These are phyloP conservation scores for Papilio protenor DNA, from an alignment of 2,888 invertebrate genomes.

Conservation along the genomic window DNA sequence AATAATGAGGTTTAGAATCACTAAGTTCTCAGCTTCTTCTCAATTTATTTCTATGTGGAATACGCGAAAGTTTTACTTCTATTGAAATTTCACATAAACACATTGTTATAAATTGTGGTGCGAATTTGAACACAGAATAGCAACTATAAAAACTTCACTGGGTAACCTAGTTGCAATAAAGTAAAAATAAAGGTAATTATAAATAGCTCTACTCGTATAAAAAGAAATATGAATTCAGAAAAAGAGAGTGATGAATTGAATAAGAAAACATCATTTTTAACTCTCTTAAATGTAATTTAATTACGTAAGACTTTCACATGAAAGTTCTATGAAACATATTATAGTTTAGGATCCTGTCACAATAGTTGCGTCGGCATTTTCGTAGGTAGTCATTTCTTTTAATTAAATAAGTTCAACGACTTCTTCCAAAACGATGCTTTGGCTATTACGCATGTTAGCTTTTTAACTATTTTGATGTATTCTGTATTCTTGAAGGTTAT, in stretches of 20 bases:
- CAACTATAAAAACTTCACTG: constrained; percentile 2
- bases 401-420: background rate
- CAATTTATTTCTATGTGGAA: background rate
- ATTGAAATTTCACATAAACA: constrained; percentile 5
- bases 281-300: background rate
- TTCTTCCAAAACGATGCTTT: background rate
- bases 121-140: constrained; percentile 20
- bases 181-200: background rate
- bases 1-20: background rate
- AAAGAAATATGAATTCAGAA: background rate
- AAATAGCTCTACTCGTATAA: background rate
- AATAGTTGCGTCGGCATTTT: no score
- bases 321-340: no score
- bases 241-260: background rate
- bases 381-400: no score
- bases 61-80: background rate
- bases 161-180: background rate
- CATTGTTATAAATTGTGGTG: constrained; percentile 17
- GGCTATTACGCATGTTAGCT: no score
- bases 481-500: no score
- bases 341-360: no score
- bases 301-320: background rate
- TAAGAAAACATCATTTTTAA: background rate
- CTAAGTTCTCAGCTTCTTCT: background rate
- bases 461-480: no score